phyloP scores from a whole-genome alignment of 2,888 invertebrate genomes.

The Leptinotarsa rubiginosa region DNA sequence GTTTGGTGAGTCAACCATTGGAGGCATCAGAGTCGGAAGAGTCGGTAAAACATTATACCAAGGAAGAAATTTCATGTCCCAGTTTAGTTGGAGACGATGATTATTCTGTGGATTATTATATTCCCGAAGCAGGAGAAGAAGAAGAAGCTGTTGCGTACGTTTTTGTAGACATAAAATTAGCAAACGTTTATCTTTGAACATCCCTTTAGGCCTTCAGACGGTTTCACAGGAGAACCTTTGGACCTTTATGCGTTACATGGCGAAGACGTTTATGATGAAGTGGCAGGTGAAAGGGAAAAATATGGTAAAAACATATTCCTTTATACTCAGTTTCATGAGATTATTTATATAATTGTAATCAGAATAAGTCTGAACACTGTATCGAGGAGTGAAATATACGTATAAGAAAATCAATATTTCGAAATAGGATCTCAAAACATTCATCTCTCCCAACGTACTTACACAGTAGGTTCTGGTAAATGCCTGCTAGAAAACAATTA shows the following conservation, averaged over 20 bases:
- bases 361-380: too few relatives aligned
- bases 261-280: slow-evolving; percentile 9
- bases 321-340: not conserved
- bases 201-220: not conserved
- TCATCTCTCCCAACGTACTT: too few relatives aligned
- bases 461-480: too few relatives aligned
- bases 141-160: slow-evolving; percentile 12
- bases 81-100: slow-evolving; percentile 51
- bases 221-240: not conserved
- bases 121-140: slow-evolving; percentile 20
- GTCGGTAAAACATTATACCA: slow-evolving; percentile 40
- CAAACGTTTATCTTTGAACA: not conserved
- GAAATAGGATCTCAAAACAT: too few relatives aligned
- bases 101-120: slow-evolving; percentile 45
- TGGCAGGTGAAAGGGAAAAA: slow-evolving; percentile 6
- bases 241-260: not conserved
- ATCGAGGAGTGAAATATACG: too few relatives aligned
- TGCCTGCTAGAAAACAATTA: too few relatives aligned
- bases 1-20: slow-evolving; percentile 25
- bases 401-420: too few relatives aligned
- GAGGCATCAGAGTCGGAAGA: slow-evolving; percentile 42
- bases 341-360: too few relatives aligned
- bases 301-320: slow-evolving; percentile 10
- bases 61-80: slow-evolving; percentile 56
- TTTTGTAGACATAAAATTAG: not conserved